Conservation (phyloP, 2,113 vertebrate genomes). For the Pipa parva region DNA sequence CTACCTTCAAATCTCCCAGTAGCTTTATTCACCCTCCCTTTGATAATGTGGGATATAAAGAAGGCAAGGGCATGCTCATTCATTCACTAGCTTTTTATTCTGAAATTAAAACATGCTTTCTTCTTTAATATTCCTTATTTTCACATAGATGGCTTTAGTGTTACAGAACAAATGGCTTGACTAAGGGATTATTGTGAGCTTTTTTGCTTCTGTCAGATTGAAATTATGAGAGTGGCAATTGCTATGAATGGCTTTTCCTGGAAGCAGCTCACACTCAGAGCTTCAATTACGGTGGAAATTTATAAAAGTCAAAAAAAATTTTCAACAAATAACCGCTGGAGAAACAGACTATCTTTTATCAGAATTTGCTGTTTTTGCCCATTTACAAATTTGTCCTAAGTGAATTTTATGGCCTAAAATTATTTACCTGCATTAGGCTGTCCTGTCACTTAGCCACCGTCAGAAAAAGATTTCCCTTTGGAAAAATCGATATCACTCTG, state of each 20-base stretch:
- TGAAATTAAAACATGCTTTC: conserved; percentile 48
- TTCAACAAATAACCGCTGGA: too few species aligned
- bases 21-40: conserved; percentile 14
- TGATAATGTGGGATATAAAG: conserved; percentile 36
- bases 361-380: too few species aligned
- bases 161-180: conserved; percentile 10
- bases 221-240: conserved; percentile 6
- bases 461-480: too few species aligned
- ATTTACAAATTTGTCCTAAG: too few species aligned
- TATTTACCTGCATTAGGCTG: too few species aligned
- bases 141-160: conserved; percentile 32
- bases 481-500: too few species aligned
- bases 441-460: too few species aligned
- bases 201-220: conserved; percentile 11
- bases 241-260: conserved; percentile 8
- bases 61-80: conserved; percentile 52
- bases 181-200: conserved; percentile 10
- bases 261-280: background rate
- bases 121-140: conserved; percentile 50
- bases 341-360: too few species aligned
- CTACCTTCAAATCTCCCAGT: conserved; percentile 45
- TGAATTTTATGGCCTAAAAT: too few species aligned
- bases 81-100: conserved; percentile 45
- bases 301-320: too few species aligned
- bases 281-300: too few species aligned